These are phyloP conservation scores for Lepus timidus DNA, from an alignment of 2,113 vertebrate genomes.

Conservation along the genomic window DNA sequence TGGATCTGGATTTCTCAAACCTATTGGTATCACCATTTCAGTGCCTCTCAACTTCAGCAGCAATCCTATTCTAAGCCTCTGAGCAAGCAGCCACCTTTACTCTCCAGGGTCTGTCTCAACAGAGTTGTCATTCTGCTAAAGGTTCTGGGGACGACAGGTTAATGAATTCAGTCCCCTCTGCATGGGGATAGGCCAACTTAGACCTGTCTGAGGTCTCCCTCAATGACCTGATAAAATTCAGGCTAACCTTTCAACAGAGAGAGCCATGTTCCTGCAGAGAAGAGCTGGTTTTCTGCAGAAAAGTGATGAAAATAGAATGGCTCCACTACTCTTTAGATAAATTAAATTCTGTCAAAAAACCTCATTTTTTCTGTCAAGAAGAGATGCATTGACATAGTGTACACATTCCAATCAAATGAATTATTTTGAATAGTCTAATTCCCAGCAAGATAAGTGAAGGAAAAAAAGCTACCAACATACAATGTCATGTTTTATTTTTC, in stretches of 20 bases:
- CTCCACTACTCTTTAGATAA: slow-evolving; percentile 14
- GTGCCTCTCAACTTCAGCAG: not conserved
- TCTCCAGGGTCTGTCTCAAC: not conserved
- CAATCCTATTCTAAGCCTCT: not conserved
- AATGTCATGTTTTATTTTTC: slow-evolving; percentile 65
- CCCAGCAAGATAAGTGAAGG: slow-evolving; percentile 52
- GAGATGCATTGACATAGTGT: not conserved
- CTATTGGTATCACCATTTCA: not conserved
- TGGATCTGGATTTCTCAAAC: not conserved
- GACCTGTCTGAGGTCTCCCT: not conserved
- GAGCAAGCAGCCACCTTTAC: not conserved
- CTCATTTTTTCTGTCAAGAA: not conserved
- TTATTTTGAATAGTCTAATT: slow-evolving; percentile 41
- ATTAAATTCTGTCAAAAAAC: not conserved
- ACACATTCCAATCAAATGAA: not conserved
- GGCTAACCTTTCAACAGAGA: slow-evolving; percentile 10
- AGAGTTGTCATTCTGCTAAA: not conserved
- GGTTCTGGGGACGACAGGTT: not conserved
- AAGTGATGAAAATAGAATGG: not conserved
- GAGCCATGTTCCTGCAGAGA: not conserved
- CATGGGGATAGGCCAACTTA: not conserved
- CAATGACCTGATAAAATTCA: not conserved
- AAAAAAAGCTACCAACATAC: not conserved
- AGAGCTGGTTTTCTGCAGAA: not conserved
- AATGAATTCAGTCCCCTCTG: not conserved